Evolutionary conservation across 2,113 vertebrate species (phyloP).

Genomic region (Paradoxurus hermaphroditus): DNA sequence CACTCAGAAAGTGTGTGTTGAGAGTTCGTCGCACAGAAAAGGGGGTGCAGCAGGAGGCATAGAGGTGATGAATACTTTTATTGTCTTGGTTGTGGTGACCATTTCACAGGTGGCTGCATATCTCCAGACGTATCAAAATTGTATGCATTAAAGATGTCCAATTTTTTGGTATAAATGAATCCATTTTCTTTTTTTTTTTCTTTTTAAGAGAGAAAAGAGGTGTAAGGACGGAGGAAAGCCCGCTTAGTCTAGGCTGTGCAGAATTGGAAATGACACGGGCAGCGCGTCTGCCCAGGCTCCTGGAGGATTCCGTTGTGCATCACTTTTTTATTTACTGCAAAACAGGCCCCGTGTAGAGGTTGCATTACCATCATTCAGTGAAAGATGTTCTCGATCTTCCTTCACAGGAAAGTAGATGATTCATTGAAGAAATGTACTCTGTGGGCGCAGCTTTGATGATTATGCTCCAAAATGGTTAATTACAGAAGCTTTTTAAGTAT

Average conservation of each 20-base stretch:
- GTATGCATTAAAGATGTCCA: neutral
- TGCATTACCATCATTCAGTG: neutral
- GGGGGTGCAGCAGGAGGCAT: neutral
- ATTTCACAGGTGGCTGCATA: fast-evolving
- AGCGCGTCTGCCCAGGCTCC: neutral
- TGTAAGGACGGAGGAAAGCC: neutral
- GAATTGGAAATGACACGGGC: neutral
- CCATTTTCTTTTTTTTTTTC: neutral
- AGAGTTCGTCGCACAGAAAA: too few species aligned
- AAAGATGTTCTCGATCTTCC: constrained; percentile 5
- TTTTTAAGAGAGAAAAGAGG: neutral
- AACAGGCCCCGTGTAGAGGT: neutral
- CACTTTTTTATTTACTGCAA: neutral
- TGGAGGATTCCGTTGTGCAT: neutral
- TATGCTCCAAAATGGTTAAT: constrained; percentile 30
- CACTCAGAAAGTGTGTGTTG: neutral
- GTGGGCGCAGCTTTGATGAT: neutral
- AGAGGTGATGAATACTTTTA: too few species aligned
- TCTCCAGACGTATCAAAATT: too few species aligned
- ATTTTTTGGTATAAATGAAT: neutral
- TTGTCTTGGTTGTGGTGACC: fast-evolving
- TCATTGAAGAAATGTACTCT: neutral
- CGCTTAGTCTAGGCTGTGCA: neutral
- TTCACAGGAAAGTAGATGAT: neutral
- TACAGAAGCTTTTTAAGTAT: constrained; percentile 14